A percentile compares a stretch with the other conserved stretches of the same genome.
These are phyloP conservation scores for Xanthia togata DNA, from an alignment of 2,888 invertebrate genomes.

Conservation along the genomic window DNA sequence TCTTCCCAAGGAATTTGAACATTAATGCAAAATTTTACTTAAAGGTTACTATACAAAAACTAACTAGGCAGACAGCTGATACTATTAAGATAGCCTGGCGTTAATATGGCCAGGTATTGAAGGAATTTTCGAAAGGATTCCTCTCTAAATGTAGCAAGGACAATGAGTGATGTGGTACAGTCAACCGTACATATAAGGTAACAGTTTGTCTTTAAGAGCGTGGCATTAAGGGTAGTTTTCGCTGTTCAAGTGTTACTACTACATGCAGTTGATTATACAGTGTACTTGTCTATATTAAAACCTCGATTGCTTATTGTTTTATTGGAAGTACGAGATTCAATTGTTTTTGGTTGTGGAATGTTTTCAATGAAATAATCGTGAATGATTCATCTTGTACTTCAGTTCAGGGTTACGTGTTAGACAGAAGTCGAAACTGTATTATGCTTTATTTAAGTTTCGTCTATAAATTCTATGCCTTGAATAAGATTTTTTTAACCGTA, in stretches of 20 bases:
- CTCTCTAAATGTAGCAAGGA: conserved; percentile 81
- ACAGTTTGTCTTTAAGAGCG: neutral
- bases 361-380: conserved; percentile 57
- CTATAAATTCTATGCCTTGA: neutral
- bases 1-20: conserved; percentile 25
- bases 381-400: conserved; percentile 24
- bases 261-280: conserved; percentile 11
- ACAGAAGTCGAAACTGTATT: neutral
- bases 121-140: conserved; percentile 83
- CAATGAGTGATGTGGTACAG: conserved; percentile 60
- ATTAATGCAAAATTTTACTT: conserved; percentile 1
- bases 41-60: conserved; percentile 46
- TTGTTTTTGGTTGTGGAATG: conserved; percentile 53
- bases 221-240: neutral
- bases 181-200: neutral
- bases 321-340: conserved; percentile 53
- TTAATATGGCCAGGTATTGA: conserved; percentile 50
- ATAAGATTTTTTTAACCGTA: neutral
- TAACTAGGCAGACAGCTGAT: conserved; percentile 41
- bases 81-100: conserved; percentile 40
- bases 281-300: conserved; percentile 12
- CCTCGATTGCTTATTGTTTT: conserved; percentile 56
- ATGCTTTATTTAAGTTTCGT: neutral
- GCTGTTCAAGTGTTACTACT: neutral
- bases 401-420: conserved; percentile 12